Evolutionary conservation across 1,140 invertebrate genomes (phyloP), one percentile per base, ranked within the genome.

Genomic region (Orussus abietinus): DNA sequence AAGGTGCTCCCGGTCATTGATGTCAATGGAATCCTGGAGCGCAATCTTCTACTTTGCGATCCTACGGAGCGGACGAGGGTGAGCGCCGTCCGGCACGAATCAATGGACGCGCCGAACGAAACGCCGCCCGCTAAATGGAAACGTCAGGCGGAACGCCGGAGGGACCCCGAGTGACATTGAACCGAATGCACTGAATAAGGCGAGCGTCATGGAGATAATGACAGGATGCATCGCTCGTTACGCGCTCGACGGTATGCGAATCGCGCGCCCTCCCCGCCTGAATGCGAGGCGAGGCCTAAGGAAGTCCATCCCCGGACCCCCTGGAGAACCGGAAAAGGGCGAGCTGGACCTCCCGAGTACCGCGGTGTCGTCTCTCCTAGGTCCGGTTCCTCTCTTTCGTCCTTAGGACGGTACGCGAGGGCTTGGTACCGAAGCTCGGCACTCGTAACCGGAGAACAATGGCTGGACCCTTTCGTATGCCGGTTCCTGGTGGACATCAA

Each of bases 171-270:
- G 42, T 68, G 68, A 71, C 68, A 71, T 71, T 71, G 68, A 69
- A 69, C 64, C 61, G 59, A 63, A 67, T 67, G 55, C 52, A 63
- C 55, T 56, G 45, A 66, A 68, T 57, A 66, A 64, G 53, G 52
- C 51, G 48, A 57, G 49, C 51, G 41, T 65, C 60, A 61, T 56
- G 40, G 44, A 45, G 47, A 44, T 66, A 68, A 69, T 69, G 60
- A 66, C 66, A 67, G 67, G 66, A 70, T 67, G 56, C 54, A 50
- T 51, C 44, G 47, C 44, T 52, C 46, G 48, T 29, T 6, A 18
- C 25, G n/a, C 45, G 6, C 35, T 28, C 13, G 19, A 17, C n/a
- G n/a, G n/a, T n/a, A n/a, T n/a, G n/a, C n/a, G n/a, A n/a, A n/a
- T n/a, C n/a, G n/a, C n/a, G n/a, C n/a, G n/a, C n/a, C n/a, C n/a